These are phyloP conservation scores for Clivina fossor DNA, from an alignment of 2,888 invertebrate species.

Conservation along the genomic window DNA sequence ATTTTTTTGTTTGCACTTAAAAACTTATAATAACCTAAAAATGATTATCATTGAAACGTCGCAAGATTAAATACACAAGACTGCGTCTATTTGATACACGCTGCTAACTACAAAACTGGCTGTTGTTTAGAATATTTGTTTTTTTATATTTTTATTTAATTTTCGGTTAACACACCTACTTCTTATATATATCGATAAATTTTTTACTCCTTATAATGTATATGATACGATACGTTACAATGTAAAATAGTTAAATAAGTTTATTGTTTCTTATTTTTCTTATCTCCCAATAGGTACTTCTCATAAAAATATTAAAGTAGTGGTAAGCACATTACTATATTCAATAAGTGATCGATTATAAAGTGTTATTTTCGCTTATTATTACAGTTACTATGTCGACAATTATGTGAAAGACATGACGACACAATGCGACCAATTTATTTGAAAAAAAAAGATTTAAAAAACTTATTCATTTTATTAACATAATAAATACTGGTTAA, in stretches of 20 bases:
- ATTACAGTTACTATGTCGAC: slow-evolving; percentile 25
- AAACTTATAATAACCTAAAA: slow-evolving; percentile 31
- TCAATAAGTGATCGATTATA: slow-evolving; percentile 25
- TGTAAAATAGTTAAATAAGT: slow-evolving; percentile 20
- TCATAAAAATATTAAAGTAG: slow-evolving; percentile 23
- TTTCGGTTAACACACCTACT: slow-evolving; percentile 24
- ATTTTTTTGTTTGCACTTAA: slow-evolving; percentile 33
- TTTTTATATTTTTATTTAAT: no score
- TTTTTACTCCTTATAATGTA: slow-evolving; percentile 6
- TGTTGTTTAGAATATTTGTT: slow-evolving; percentile 29
- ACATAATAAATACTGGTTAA: no score
- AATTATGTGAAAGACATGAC: slow-evolving; percentile 5
- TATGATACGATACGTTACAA: slow-evolving; percentile 17
- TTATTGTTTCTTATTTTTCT: slow-evolving; percentile 3
- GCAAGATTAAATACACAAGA: slow-evolving; percentile 32
- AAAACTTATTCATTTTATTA: no score
- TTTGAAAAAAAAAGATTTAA: no score
- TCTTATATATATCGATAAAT: background rate
- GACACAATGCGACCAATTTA: no score
- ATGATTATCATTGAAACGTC: slow-evolving; percentile 26
- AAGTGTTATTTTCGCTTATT: slow-evolving; percentile 25
- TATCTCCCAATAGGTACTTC: background rate
- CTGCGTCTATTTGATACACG: slow-evolving; percentile 29
- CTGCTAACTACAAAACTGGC: slow-evolving; percentile 31
- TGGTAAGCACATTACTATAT: slow-evolving; percentile 29